A percentile compares a stretch with the other conserved stretches of the same genome.
Conservation (phyloP, 2,113 vertebrate species). For the Pristiophorus japonicus region DNA sequence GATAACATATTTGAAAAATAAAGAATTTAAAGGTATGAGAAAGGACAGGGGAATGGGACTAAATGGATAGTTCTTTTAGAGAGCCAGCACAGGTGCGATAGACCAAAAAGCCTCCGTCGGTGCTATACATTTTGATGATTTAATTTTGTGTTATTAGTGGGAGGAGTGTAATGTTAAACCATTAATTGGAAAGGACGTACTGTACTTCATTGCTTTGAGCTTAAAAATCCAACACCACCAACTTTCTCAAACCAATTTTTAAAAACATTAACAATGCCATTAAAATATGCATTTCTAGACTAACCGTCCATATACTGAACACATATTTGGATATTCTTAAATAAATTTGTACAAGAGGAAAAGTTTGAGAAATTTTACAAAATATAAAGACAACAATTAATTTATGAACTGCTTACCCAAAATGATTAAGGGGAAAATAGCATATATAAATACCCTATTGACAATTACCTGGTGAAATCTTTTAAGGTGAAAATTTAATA, state of each 20-base stretch:
- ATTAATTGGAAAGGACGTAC: neutral
- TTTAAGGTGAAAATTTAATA: constrained; percentile 91
- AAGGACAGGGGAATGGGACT: neutral
- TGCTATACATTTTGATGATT: neutral
- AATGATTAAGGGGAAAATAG: neutral
- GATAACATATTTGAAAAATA: neutral
- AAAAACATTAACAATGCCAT: neutral
- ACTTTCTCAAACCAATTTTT: neutral
- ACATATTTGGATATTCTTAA: neutral
- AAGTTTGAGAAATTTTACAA: neutral
- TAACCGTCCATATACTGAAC: neutral
- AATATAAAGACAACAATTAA: neutral
- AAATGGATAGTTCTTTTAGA: neutral
- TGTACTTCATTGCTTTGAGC: neutral
- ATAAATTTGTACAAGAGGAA: neutral
- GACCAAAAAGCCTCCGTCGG: neutral
- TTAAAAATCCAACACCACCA: neutral
- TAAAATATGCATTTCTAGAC: neutral
- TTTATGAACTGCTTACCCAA: neutral
- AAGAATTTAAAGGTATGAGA: neutral
- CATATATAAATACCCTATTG: neutral
- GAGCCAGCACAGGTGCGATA: neutral
- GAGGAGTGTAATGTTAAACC: neutral
- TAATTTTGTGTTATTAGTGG: neutral
- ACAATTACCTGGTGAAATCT: constrained; percentile 85